These are phyloP conservation scores for Tetranychus truncatus DNA, from an alignment of 2,888 invertebrate species.

Conservation along the genomic window DNA sequence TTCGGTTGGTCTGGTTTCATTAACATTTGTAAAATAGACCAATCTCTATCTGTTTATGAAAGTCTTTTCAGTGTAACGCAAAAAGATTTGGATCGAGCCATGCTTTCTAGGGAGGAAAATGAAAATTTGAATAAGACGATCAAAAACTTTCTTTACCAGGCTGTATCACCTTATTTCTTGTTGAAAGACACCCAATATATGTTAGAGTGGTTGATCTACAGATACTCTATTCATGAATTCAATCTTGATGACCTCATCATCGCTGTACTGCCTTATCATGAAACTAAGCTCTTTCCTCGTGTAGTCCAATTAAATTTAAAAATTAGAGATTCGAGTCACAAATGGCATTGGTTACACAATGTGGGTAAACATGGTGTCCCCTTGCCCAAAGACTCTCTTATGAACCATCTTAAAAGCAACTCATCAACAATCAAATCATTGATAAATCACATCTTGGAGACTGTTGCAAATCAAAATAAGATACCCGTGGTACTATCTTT, in stretches of 20 bases:
- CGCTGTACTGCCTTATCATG: slow-evolving; percentile 74
- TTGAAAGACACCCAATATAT: slow-evolving; percentile 68
- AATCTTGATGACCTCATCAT: slow-evolving; percentile 62
- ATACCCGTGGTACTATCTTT: slow-evolving; percentile 14
- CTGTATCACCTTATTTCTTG: slow-evolving; percentile 67
- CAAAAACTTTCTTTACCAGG: slow-evolving; percentile 44
- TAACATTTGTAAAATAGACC: slow-evolving; percentile 55
- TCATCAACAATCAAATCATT: slow-evolving; percentile 45
- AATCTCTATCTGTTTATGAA: slow-evolving; percentile 49
- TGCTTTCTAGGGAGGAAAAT: slow-evolving; percentile 56
- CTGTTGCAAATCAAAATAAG: slow-evolving; percentile 37
- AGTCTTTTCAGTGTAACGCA: slow-evolving; percentile 59
- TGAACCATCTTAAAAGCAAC: slow-evolving; percentile 50
- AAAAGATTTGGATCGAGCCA: slow-evolving; percentile 57
- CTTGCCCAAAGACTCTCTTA: slow-evolving; percentile 49
- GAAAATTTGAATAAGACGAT: slow-evolving; percentile 43
- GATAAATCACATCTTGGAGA: slow-evolving; percentile 40
- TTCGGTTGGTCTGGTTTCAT: slow-evolving; percentile 64
- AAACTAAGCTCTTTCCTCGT: slow-evolving; percentile 65
- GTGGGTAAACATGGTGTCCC: slow-evolving; percentile 55
- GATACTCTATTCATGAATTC: slow-evolving; percentile 60
- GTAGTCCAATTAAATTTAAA: slow-evolving; percentile 51
- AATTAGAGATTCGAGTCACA: slow-evolving; percentile 42
- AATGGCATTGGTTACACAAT: slow-evolving; percentile 56
- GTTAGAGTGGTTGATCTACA: slow-evolving; percentile 80